Evolutionary conservation across 2,113 vertebrate genomes (phyloP).

Genomic region (Oncorhynchus kisutch): DNA sequence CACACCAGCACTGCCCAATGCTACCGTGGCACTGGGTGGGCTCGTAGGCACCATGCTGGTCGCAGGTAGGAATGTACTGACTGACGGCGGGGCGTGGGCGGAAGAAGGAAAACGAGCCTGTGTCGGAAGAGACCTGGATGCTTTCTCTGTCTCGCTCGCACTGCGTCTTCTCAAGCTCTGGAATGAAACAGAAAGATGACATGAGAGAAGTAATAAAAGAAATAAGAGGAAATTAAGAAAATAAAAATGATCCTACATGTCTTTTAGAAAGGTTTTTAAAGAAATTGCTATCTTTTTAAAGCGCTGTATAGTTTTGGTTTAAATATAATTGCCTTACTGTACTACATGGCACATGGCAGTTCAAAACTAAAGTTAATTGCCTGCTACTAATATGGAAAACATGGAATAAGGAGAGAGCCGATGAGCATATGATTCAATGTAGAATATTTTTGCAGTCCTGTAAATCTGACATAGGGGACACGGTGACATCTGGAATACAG

Average conservation of each 20-base stretch:
- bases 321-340: background rate
- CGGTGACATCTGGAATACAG: conserved; percentile 16
- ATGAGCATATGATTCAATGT: background rate
- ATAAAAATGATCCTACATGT: too few relatives aligned
- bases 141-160: conserved; percentile 80
- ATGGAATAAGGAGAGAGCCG: conserved; percentile 22
- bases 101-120: conserved; percentile 27
- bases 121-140: conserved; percentile 31
- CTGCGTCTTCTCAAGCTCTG: conserved; percentile 76
- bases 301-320: background rate
- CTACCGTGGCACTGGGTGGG: conserved; percentile 81
- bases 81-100: conserved; percentile 45
- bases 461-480: conserved; percentile 6
- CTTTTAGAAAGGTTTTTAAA: too few relatives aligned
- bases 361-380: background rate
- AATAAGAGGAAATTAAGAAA: too few relatives aligned
- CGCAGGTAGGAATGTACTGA: conserved; percentile 81
- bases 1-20: conserved; percentile 86
- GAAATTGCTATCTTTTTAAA: too few relatives aligned
- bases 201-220: background rate
- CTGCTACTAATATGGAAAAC: background rate
- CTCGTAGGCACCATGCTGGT: conserved; percentile 75
- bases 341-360: background rate
- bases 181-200: background rate
- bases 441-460: background rate